phyloP scores from a whole-genome alignment of 2,888 invertebrate species.

The Hesperia comma region DNA sequence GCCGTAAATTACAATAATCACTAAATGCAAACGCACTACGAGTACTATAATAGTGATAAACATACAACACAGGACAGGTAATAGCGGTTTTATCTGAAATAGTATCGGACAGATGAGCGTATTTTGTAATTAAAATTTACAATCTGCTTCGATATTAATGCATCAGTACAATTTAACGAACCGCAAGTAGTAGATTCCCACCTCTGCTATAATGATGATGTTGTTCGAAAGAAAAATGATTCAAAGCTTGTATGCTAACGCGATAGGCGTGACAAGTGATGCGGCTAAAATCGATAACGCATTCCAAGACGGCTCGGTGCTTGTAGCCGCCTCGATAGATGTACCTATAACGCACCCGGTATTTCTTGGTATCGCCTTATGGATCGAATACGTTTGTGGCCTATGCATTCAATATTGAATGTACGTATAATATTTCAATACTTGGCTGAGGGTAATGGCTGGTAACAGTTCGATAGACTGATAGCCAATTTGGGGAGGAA shows the following conservation, averaged over 20 bases:
- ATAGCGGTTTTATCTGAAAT: constrained; percentile 25
- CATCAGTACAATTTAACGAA: background rate
- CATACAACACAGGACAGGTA: constrained; percentile 13
- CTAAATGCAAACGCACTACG: constrained; percentile 32
- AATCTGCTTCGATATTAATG: background rate
- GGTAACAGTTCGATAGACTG: no score
- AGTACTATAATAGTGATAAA: background rate
- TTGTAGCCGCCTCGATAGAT: constrained; percentile 6
- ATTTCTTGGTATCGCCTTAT: constrained; percentile 11
- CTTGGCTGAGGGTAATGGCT: no score
- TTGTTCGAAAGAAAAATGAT: background rate
- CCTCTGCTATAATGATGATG: background rate
- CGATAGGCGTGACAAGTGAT: constrained; percentile 16
- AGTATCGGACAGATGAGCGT: constrained; percentile 18
- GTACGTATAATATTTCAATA: background rate
- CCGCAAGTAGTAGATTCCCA: background rate
- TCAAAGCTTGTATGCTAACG: constrained; percentile 10
- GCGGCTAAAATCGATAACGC: constrained; percentile 28
- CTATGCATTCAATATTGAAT: background rate
- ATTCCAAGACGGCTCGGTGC: constrained; percentile 19
- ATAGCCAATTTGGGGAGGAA: no score
- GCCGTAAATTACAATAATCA: constrained; percentile 36
- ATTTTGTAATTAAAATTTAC: background rate
- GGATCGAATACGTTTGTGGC: background rate
- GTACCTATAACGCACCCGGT: background rate